Base-by-base conservation (phyloP, 2,113 vertebrate genomes). In the Numenius arquata region DNA sequence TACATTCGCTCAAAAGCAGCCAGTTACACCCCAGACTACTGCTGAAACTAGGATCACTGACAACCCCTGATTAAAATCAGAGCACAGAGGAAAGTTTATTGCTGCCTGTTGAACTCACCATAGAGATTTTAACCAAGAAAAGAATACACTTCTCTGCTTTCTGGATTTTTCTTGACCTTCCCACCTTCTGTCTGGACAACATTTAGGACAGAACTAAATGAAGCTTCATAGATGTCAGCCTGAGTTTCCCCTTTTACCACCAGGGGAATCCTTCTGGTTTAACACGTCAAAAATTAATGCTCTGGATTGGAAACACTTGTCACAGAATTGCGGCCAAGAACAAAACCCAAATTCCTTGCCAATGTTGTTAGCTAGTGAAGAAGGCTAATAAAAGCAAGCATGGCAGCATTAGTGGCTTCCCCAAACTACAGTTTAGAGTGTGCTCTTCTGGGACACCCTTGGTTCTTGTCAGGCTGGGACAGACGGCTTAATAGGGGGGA, bases 201-300 rank as follows among this genome's bases (percentile, higher is more conserved):
- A 32, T 56, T 68, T 82, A 94, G 61, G 58, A 34, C 8, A 75
- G 70, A 87, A 61, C 8, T 65, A 81, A 92, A 89, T 43, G 65
- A 72, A 68, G 8, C 65, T 87, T 78, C 23, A 47, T 11, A 73
- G 36, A 78, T 22, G 9, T 61, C 38, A 77, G 25, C 11, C 38
- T 74, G 38, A 74, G 76, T 92, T 89, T 82, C 19, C 30, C 23
- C 52, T 52, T 76, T 87, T 87, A 29, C 23, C 19, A 61, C 15
- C 29, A 70, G 8, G 32, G 43, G 38, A 90, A 87, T 65, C 34
- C 23, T 79, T 92, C n/a, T 91, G 15, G 43, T 72, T 92, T 75
- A 91, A 67, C 23, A 81, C 52, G 70, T 94, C 65, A 91, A 94
- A 95, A 91, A 89, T 72, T 82, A 81, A 72, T 92, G 34, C 34